Conservation (phyloP, 2,113 vertebrate species). For the Chrysochloris asiatica region DNA sequence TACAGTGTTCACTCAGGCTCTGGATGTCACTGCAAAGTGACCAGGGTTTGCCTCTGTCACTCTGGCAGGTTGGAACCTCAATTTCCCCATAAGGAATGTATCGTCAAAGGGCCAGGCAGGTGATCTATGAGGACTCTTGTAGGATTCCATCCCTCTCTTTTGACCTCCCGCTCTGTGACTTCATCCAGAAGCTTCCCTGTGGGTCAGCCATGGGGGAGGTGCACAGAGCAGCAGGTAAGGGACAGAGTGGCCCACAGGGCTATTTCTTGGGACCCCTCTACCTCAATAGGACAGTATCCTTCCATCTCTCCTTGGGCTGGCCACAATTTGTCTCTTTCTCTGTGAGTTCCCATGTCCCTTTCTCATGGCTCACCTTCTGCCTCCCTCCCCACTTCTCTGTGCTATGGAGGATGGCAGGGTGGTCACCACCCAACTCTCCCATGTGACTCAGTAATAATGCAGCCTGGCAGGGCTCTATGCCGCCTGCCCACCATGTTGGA, state of each 20-base stretch:
- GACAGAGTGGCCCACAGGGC: neutral
- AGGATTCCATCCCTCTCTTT: neutral
- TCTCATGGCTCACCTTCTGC: neutral
- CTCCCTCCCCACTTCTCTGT: neutral
- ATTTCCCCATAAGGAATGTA: neutral
- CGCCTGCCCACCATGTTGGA: neutral
- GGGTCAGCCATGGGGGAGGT: neutral
- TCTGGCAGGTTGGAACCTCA: neutral
- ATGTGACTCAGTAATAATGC: neutral
- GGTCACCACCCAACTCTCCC: neutral
- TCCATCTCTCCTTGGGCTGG: neutral
- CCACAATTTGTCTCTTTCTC: neutral
- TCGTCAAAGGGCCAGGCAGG: neutral
- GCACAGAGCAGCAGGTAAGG: too few relatives aligned
- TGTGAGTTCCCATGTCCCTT: too few relatives aligned
- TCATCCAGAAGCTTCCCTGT: neutral
- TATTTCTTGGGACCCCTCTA: neutral
- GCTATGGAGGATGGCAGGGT: too few relatives aligned
- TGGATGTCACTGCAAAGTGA: rapidly evolving
- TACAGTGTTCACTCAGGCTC: neutral
- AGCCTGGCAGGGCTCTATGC: neutral
- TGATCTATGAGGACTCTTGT: neutral
- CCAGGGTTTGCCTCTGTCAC: rapidly evolving
- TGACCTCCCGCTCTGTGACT: neutral
- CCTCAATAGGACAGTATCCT: neutral